A percentile compares a stretch with the other conserved stretches of the same genome.
Evolutionary conservation across 2,797 vertebrate genomes (phyloP).

Genomic region (Simalia tracyae): DNA sequence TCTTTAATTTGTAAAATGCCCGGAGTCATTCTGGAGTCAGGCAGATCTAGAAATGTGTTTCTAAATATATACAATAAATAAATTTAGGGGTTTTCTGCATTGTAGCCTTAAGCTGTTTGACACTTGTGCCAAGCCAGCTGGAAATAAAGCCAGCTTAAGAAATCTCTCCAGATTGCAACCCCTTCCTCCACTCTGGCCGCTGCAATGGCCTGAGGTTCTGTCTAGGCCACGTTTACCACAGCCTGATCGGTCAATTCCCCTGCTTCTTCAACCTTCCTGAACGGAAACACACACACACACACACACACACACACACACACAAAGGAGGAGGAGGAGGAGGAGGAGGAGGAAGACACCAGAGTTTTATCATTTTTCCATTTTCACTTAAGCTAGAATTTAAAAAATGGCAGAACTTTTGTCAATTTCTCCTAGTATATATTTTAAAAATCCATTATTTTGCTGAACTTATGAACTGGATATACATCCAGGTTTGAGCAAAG

Average conservation of each 20-base stretch:
- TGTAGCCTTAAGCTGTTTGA: background rate
- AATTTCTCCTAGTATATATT: too few relatives aligned
- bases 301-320: too few relatives aligned
- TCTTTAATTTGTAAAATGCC: background rate
- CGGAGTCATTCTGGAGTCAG: background rate
- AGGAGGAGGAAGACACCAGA: too few relatives aligned
- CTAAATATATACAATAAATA: background rate
- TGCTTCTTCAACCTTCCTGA: background rate
- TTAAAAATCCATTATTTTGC: too few relatives aligned
- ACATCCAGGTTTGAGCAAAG: background rate
- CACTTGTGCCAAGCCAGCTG: background rate
- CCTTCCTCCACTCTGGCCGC: background rate
- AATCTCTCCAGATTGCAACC: background rate
- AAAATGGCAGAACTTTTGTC: too few relatives aligned
- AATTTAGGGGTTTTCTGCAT: background rate
- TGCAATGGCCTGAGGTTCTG: background rate
- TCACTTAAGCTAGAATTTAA: too few relatives aligned
- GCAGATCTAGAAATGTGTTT: background rate
- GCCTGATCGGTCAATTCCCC: background rate
- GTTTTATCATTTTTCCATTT: too few relatives aligned
- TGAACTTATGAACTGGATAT: background rate
- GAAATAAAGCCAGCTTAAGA: background rate
- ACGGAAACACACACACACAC: too few relatives aligned
- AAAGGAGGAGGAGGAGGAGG: too few relatives aligned
- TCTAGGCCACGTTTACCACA: background rate